phyloP scores from a whole-genome alignment of 1,140 invertebrate genomes.

The Brevipalpus yothersi region DNA sequence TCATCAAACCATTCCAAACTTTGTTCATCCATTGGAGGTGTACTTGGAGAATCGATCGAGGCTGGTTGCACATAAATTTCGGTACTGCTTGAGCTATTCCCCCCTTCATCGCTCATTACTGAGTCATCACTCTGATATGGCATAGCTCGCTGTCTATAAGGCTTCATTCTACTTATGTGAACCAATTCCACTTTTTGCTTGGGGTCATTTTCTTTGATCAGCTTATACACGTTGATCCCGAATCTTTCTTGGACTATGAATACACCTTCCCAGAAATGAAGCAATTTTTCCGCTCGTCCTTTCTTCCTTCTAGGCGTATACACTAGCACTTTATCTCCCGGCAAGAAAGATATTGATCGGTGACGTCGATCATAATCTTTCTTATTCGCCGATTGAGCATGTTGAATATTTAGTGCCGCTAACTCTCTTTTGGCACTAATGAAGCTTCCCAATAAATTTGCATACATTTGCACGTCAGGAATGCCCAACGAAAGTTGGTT shows the following conservation, averaged over 20 bases:
- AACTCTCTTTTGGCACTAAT: not conserved
- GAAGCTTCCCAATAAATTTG: not conserved
- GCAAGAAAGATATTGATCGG: not conserved
- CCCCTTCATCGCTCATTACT: no score
- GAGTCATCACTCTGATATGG: not conserved
- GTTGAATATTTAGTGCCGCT: not conserved
- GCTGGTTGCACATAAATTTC: no score
- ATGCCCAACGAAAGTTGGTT: not conserved
- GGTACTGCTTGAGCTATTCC: no score
- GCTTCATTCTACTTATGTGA: constrained; percentile 1
- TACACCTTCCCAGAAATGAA: not conserved
- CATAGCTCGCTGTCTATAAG: not conserved
- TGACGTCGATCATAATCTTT: not conserved
- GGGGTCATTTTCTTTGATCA: not conserved
- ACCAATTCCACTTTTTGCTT: not conserved
- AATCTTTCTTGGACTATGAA: not conserved
- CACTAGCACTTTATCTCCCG: not conserved
- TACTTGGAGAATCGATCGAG: no score
- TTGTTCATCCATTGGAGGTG: no score
- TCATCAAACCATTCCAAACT: no score
- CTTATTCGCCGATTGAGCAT: not conserved
- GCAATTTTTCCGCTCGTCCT: not conserved
- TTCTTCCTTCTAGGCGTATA: not conserved
- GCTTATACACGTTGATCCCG: not conserved
- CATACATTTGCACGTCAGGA: no score